Base-by-base conservation (phyloP, 2,797 vertebrate species). In the Anableps anableps region DNA sequence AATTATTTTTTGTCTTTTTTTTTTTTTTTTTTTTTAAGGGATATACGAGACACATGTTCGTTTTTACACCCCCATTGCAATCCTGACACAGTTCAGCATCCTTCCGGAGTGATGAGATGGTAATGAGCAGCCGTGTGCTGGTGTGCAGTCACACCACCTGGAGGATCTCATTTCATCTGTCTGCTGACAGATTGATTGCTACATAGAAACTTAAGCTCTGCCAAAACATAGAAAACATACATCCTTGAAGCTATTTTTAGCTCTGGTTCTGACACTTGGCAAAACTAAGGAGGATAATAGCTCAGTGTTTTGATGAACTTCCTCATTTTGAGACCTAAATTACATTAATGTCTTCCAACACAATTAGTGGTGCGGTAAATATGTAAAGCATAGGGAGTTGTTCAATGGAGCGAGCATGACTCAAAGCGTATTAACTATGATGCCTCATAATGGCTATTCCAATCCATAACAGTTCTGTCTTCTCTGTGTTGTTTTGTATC, bases 41-140 rank as follows among this genome's bases (percentile, higher is more conserved):
- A 29, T 43, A 84, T 8, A 82, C 68, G 72, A 79, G 75, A 78
- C 51, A 53, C 72, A 29, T 29, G 47, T 13, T 71, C 70, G 23
- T 72, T 68, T 38, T 47, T 36, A 55, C 68, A 53, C 76, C 79
- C 77, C 80, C 76, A 34, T 73, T 55, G 78, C 50, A 14, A 70
- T 66, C 81, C 64, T 82, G 74, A 76, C 78, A 83, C 79, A 64
- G 72, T 4, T 55, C 81, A 80, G 78, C 80, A 79, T 83, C 80
- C 86, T 73, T 84, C 75, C 84, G 81, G 79, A 78, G 53, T 79
- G 84, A 89, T 88, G 84, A 81, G 80, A 83, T 82, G 84, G 68
- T 93, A 91, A 93, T 90, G 83, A 92, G 83, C 60, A 47, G 83
- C 53, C 68, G 47, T 1, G 71, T 78, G 84, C 51, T 74, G 68